These are phyloP conservation scores for Limnodromus scolopaceus DNA, from an alignment of 2,797 vertebrate species.

Conservation along the genomic window DNA sequence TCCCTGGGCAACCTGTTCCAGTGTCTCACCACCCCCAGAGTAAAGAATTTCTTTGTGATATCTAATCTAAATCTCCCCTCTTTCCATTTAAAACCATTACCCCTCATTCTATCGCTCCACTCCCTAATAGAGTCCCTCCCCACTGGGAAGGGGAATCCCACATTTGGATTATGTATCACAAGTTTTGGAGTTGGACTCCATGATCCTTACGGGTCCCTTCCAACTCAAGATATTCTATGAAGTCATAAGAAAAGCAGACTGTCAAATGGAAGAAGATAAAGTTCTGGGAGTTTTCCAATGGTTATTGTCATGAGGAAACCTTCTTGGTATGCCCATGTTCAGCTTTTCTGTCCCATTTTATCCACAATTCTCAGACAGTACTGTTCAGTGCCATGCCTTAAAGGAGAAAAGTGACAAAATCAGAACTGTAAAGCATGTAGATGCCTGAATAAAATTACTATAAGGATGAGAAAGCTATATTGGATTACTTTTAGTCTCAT, in stretches of 20 bases:
- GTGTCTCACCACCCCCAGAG: no score
- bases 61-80: no score
- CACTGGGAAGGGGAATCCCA: not conserved
- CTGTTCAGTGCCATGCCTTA: constrained; percentile 26
- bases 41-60: no score
- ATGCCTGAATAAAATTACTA: constrained; percentile 47
- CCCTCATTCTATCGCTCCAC: no score
- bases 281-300: not conserved
- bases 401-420: constrained; percentile 34
- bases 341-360: constrained; percentile 49
- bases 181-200: not conserved
- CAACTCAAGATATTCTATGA: not conserved
- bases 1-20: no score
- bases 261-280: constrained; percentile 26
- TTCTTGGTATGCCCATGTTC: constrained; percentile 3
- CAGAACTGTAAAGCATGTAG: constrained; percentile 56
- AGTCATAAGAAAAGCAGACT: constrained; percentile 16
- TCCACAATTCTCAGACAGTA: constrained; percentile 45
- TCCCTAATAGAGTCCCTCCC: no score
- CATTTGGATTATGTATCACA: constrained; percentile 12
- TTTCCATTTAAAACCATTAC: no score
- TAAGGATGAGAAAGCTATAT: constrained; percentile 17
- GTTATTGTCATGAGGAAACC: constrained; percentile 27
- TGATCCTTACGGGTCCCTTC: not conserved
- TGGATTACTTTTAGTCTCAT: constrained; percentile 51